Conservation (phyloP, 2,113 vertebrate species). For the Heterochromis multidens region DNA sequence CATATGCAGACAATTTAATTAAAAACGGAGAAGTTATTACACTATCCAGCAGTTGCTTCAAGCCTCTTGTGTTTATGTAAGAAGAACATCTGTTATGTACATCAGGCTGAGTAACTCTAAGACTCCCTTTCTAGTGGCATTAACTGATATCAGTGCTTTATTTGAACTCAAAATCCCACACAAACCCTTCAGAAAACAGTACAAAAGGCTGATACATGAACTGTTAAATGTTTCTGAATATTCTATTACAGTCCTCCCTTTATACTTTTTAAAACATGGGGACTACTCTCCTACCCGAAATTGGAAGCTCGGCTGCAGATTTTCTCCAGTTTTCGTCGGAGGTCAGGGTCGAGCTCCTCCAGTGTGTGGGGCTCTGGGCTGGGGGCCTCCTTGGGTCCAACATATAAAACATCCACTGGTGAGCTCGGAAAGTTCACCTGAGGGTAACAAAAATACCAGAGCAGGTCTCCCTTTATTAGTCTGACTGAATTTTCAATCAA, state of each 20-base stretch:
- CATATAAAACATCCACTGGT: slow-evolving; percentile 84
- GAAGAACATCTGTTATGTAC: slow-evolving; percentile 1
- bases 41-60: not conserved
- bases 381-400: slow-evolving; percentile 78
- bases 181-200: not conserved
- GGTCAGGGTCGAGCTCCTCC: slow-evolving; percentile 84
- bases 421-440: slow-evolving; percentile 91
- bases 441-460: not conserved
- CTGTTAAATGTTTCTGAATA: not conserved
- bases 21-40: not conserved
- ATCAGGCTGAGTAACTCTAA: not conserved
- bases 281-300: slow-evolving; percentile 80
- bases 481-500: not conserved
- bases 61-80: not conserved
- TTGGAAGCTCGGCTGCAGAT: slow-evolving; percentile 84
- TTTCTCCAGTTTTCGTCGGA: slow-evolving; percentile 80
- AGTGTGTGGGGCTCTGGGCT: slow-evolving; percentile 68
- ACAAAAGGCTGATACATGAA: not conserved
- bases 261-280: not conserved
- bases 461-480: not conserved
- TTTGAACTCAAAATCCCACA: not conserved
- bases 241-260: not conserved
- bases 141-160: not conserved
- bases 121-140: not conserved
- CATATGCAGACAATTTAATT: not conserved